Percentiles rank a stretch among this genome's conserved stretches.
phyloP scores from a whole-genome alignment of 2,888 invertebrate species.

The Mythimna albipuncta region DNA sequence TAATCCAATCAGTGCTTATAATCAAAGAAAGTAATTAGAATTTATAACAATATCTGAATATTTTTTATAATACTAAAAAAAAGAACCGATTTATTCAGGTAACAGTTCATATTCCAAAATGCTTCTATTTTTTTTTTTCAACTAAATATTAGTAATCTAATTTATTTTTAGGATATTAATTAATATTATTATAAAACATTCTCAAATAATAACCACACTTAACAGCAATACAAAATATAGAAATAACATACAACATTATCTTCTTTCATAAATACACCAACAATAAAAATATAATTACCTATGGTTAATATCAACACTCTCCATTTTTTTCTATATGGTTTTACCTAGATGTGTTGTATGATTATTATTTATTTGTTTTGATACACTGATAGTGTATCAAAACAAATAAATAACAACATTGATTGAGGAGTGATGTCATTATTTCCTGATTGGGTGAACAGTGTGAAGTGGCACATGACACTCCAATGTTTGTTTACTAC shows the following conservation, averaged over 20 bases:
- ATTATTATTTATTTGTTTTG: too few species aligned
- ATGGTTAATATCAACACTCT: background rate
- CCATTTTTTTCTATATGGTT: conserved; percentile 4
- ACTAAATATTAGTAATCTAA: background rate
- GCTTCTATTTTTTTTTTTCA: background rate
- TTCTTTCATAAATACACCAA: background rate
- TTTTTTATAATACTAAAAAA: background rate
- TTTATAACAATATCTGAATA: background rate
- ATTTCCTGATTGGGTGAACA: conserved; percentile 63
- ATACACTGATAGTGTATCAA: conserved; percentile 43
- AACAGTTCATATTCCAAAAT: background rate
- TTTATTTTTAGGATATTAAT: background rate
- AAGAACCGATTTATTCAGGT: too few species aligned
- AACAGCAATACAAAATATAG: background rate
- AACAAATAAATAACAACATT: conserved; percentile 65
- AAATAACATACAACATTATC: background rate
- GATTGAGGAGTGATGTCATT: conserved; percentile 61
- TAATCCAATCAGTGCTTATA: too few species aligned
- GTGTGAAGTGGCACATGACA: conserved; percentile 40
- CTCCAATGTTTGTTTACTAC: conserved; percentile 47
- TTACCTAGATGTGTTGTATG: conserved; percentile 19
- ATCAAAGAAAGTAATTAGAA: background rate
- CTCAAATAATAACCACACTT: too few species aligned
- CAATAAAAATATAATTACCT: background rate
- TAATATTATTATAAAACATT: background rate